Percentiles rank a stretch among this genome's conserved stretches.
Evolutionary conservation across 2,113 vertebrate species (phyloP).

Genomic region (Passer montanus): DNA sequence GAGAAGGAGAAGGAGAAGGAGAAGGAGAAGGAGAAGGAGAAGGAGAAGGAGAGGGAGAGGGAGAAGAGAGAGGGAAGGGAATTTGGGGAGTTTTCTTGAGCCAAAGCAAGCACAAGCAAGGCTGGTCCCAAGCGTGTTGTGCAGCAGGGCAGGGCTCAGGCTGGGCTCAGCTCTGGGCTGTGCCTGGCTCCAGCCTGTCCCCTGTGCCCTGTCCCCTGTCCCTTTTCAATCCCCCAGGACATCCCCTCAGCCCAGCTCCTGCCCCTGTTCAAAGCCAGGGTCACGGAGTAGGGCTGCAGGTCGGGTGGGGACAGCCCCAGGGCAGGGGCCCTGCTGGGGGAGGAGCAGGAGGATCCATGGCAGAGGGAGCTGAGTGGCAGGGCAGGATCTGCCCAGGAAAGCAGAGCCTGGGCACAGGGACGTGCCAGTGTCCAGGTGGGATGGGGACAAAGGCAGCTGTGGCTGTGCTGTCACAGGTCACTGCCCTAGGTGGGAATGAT

Average conservation of each 20-base stretch:
- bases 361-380: not conserved
- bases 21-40: no score
- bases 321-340: not conserved
- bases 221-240: not conserved
- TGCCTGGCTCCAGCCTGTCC: not conserved
- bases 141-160: not conserved
- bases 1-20: not conserved
- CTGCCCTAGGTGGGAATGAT: rapidly evolving
- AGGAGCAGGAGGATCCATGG: not conserved
- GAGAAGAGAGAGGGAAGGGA: no score
- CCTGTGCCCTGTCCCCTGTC: not conserved
- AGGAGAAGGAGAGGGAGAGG: not conserved
- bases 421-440: rapidly evolving
- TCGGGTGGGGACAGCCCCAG: no score
- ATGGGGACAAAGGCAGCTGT: not conserved
- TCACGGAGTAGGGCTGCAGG: not conserved
- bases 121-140: not conserved
- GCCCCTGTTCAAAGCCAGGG: no score
- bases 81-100: not conserved
- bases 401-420: not conserved
- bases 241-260: not conserved
- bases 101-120: not conserved
- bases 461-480: not conserved
- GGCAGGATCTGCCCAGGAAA: not conserved
- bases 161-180: not conserved